phyloP scores from a whole-genome alignment of 2,113 vertebrate species.

The Lepus timidus region DNA sequence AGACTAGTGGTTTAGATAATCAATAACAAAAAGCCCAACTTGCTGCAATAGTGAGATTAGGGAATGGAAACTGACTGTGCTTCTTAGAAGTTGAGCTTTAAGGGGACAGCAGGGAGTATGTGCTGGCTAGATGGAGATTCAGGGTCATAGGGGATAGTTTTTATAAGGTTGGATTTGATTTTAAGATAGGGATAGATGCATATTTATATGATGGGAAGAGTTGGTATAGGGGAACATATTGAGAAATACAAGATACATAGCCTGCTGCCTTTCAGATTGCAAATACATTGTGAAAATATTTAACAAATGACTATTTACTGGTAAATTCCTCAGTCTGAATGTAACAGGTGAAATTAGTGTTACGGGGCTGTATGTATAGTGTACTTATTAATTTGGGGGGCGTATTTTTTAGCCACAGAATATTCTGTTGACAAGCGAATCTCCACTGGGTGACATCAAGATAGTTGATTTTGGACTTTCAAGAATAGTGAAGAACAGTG shows the following conservation, averaged over 20 bases:
- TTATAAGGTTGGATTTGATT: not conserved
- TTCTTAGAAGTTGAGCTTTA: not conserved
- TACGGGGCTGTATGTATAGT: not conserved
- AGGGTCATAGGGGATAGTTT: not conserved
- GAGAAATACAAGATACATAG: not conserved
- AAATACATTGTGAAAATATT: not conserved
- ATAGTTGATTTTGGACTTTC: constrained; percentile 98
- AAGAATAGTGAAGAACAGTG: constrained; percentile 92
- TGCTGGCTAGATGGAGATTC: not conserved
- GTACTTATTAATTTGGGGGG: not conserved
- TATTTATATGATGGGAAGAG: not conserved
- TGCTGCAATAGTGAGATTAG: not conserved
- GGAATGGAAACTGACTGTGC: not conserved
- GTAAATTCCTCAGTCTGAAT: not conserved
- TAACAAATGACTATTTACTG: not conserved
- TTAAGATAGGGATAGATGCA: not conserved
- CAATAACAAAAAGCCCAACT: not conserved
- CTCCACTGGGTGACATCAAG: constrained; percentile 94
- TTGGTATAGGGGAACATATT: not conserved
- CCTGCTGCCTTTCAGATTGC: not conserved
- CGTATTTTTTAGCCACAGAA: constrained; percentile 93
- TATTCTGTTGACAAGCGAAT: constrained; percentile 93
- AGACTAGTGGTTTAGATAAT: not conserved
- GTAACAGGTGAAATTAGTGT: not conserved
- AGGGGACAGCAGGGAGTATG: not conserved